A percentile compares a stretch with the other conserved stretches of the same genome.
Conservation (phyloP, 53 echinoderm and acorn worm species). For the Apostichopus leukothele region DNA sequence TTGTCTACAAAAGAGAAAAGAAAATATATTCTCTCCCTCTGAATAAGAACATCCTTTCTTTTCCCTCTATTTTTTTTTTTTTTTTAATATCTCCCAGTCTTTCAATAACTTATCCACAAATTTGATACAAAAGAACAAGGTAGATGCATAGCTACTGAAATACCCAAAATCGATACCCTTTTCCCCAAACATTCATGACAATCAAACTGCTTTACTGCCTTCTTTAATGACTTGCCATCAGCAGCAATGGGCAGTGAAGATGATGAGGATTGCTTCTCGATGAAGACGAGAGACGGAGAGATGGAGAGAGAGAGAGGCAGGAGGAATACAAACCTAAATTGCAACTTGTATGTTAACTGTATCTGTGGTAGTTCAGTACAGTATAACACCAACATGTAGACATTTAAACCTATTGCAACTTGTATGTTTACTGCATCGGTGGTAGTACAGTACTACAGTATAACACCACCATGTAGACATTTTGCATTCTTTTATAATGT, state of each 20-base stretch:
- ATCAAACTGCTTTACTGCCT: neutral
- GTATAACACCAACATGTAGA: too few species aligned
- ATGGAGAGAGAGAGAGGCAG: too few species aligned
- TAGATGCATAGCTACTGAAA: neutral
- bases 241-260: neutral
- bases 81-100: neutral
- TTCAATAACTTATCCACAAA: neutral
- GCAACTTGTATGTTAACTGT: too few species aligned
- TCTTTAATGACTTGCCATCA: slow-evolving; percentile 7
- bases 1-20: neutral
- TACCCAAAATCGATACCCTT: neutral
- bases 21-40: neutral
- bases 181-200: slow-evolving; percentile 8
- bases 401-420: too few species aligned
- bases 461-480: too few species aligned
- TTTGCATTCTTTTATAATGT: too few species aligned
- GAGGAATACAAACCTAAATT: too few species aligned
- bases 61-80: neutral
- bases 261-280: too few species aligned
- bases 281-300: too few species aligned
- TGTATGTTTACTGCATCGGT: too few species aligned
- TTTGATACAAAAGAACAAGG: neutral
- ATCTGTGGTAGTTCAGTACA: too few species aligned
- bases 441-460: too few species aligned
- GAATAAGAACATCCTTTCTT: neutral